A percentile compares a stretch with the other conserved stretches of the same genome.
These are phyloP conservation scores for Hydropotes inermis DNA, from an alignment of 2,113 vertebrate species.

Conservation along the genomic window DNA sequence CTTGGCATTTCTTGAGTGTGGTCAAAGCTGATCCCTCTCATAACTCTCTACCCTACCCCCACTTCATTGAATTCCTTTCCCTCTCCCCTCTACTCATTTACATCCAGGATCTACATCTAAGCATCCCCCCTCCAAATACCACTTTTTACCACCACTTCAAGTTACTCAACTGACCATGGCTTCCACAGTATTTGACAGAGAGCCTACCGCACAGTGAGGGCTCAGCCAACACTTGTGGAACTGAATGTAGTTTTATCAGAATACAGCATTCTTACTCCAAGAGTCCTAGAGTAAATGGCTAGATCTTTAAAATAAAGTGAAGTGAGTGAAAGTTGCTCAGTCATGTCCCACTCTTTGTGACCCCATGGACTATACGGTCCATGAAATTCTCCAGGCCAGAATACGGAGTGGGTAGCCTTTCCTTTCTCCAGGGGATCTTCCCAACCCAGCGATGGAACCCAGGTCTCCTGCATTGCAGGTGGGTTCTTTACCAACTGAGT, in stretches of 20 bases:
- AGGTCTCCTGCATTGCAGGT: neutral
- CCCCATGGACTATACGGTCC: fast-evolving
- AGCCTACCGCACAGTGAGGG: too few species aligned
- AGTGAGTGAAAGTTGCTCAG: neutral
- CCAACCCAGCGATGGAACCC: neutral
- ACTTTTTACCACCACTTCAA: neutral
- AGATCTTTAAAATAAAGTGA: neutral
- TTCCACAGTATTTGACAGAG: neutral
- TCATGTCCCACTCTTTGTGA: fast-evolving
- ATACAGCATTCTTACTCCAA: neutral
- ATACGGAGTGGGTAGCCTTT: neutral
- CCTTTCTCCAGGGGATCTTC: neutral
- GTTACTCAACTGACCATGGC: neutral
- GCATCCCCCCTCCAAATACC: neutral
- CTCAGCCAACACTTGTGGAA: neutral
- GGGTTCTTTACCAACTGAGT: neutral
- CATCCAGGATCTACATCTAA: neutral
- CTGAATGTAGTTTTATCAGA: neutral
- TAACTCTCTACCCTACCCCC: neutral
- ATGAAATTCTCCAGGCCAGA: neutral
- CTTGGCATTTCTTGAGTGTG: neutral
- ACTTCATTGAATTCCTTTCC: neutral
- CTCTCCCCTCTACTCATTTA: neutral
- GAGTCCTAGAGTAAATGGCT: neutral
- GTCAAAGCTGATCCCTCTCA: neutral